Evolutionary conservation across 1,140 invertebrate species (phyloP).

Genomic region (Phortica variegata): DNA sequence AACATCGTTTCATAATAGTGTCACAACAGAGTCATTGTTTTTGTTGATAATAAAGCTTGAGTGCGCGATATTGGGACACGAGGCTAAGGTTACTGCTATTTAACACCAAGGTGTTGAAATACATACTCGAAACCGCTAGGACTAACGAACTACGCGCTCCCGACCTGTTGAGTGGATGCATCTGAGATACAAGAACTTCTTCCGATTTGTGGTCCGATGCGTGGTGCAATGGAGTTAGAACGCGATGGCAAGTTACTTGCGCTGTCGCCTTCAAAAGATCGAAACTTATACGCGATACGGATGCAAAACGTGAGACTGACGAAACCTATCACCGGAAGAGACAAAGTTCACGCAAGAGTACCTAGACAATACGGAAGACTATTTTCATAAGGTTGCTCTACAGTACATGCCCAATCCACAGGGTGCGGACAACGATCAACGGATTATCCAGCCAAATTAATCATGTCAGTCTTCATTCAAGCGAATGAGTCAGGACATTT

Average conservation of each 20-base stretch:
- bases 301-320: slow-evolving; percentile 58
- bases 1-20: too few species aligned
- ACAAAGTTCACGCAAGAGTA: slow-evolving; percentile 70
- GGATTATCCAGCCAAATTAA: slow-evolving; percentile 66
- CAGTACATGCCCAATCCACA: slow-evolving; percentile 52
- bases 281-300: slow-evolving; percentile 67
- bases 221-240: slow-evolving; percentile 80
- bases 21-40: too few species aligned
- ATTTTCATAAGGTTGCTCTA: slow-evolving; percentile 42
- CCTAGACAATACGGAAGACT: slow-evolving; percentile 58
- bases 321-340: slow-evolving; percentile 66
- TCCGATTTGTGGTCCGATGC: slow-evolving; percentile 70
- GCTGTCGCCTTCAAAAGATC: slow-evolving; percentile 74
- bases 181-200: slow-evolving; percentile 76
- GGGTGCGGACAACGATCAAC: slow-evolving; percentile 58
- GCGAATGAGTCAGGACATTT: slow-evolving; percentile 64
- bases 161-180: slow-evolving; percentile 76
- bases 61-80: too few species aligned
- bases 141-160: slow-evolving; percentile 80
- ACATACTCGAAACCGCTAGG: slow-evolving; percentile 74
- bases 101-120: slow-evolving; percentile 59
- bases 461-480: slow-evolving; percentile 73
- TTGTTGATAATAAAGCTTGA: too few species aligned
- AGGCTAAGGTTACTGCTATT: slow-evolving; percentile 30
- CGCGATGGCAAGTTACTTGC: slow-evolving; percentile 75